Conservation (phyloP, 1,140 invertebrate genomes). For the Gyrodactylus bullatarudis region DNA sequence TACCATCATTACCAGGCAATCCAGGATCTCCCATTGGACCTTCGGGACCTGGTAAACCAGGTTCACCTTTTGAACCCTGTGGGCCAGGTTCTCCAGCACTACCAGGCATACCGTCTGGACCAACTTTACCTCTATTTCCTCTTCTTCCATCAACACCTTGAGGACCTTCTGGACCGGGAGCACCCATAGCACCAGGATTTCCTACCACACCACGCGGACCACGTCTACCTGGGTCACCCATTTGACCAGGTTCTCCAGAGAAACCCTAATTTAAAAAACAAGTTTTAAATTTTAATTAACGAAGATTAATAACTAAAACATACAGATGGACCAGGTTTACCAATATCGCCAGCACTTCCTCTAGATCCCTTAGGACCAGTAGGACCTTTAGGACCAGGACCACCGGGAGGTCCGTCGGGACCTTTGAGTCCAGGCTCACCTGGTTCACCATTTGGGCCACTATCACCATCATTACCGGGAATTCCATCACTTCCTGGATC, state of each 20-base stretch:
- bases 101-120: slow-evolving; percentile 1
- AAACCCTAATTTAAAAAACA: slow-evolving; percentile 1
- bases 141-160: background rate
- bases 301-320: background rate
- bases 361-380: background rate
- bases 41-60: background rate
- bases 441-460: background rate
- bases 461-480: background rate
- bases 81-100: background rate
- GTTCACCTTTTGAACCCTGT: slow-evolving; percentile 1
- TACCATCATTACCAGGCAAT: background rate
- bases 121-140: background rate
- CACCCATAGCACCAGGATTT: background rate
- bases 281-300: background rate
- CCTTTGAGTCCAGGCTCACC: background rate
- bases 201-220: background rate
- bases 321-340: background rate
- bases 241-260: background rate
- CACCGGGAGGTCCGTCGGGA: background rate
- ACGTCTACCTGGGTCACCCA: background rate
- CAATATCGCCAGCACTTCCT: background rate
- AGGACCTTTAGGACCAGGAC: background rate
- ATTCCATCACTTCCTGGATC: background rate
- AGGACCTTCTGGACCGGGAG: slow-evolving; percentile 4
- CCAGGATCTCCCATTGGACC: slow-evolving; percentile 3